phyloP scores from a whole-genome alignment of 2,113 vertebrate genomes.

The Canis aureus region DNA sequence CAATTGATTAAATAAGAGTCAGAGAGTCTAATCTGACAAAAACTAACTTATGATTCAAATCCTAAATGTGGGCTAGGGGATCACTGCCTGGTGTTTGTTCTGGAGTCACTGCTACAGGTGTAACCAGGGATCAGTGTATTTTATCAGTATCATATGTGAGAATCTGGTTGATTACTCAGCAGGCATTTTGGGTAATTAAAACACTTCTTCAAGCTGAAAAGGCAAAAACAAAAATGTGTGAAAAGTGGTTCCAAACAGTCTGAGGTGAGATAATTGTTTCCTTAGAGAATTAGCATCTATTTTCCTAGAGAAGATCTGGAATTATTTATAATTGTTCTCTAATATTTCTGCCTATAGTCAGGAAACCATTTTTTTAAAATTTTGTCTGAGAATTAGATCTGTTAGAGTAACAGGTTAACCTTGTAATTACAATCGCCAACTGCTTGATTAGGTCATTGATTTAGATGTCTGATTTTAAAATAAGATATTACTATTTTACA shows the following conservation, averaged over 20 bases:
- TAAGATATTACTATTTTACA: background rate
- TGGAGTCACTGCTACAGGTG: background rate
- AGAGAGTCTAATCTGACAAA: background rate
- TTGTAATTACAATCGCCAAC: background rate
- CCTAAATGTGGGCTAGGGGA: background rate
- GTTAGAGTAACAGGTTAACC: background rate
- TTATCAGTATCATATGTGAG: background rate
- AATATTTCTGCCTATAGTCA: slow-evolving; percentile 23
- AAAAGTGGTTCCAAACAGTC: slow-evolving; percentile 26
- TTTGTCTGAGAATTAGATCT: background rate
- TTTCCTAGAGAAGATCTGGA: background rate
- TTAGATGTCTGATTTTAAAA: slow-evolving; percentile 33
- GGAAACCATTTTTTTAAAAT: background rate
- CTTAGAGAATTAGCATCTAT: slow-evolving; percentile 9
- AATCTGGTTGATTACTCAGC: slow-evolving; percentile 4
- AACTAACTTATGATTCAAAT: slow-evolving; percentile 2
- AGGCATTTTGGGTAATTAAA: slow-evolving; percentile 59
- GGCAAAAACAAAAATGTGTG: slow-evolving; percentile 20
- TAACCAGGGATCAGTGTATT: background rate
- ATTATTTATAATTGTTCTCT: slow-evolving; percentile 54
- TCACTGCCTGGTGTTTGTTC: background rate
- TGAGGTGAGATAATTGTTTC: slow-evolving; percentile 54
- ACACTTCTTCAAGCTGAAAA: slow-evolving; percentile 40
- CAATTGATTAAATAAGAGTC: background rate
- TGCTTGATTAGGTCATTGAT: background rate